A percentile compares a stretch with the other conserved stretches of the same genome.
Evolutionary conservation across 1,140 invertebrate species (phyloP).

Genomic region (Drosophila parabipectinata): DNA sequence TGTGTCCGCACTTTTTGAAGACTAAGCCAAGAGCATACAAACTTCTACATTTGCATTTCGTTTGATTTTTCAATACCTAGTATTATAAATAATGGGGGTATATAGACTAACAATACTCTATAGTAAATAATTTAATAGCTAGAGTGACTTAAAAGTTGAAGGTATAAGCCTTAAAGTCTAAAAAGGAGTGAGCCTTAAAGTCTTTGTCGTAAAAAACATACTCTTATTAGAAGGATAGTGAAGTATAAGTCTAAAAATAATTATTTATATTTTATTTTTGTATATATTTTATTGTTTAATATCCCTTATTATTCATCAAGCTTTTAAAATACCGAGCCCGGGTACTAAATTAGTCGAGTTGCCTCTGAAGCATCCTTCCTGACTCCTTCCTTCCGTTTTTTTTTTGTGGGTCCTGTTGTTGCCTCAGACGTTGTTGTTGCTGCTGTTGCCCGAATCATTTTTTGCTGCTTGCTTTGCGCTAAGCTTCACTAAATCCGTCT

Average conservation of each 20-base stretch:
- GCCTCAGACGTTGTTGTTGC: neutral
- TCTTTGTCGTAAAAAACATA: too few relatives aligned
- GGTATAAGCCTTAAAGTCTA: too few relatives aligned
- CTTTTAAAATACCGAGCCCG: neutral
- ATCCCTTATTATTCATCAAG: neutral
- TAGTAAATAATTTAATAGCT: too few relatives aligned
- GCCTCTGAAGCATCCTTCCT: slow-evolving; percentile 21
- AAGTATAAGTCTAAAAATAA: neutral
- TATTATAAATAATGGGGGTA: too few relatives aligned
- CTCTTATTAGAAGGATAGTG: too few relatives aligned
- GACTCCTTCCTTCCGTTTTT: slow-evolving; percentile 2
- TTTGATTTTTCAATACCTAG: slow-evolving; percentile 14
- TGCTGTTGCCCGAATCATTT: slow-evolving; percentile 35
- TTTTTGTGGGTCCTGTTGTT: slow-evolving; percentile 2
- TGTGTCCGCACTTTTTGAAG: slow-evolving; percentile 69
- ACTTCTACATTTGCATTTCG: slow-evolving; percentile 52
- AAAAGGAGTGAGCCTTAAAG: too few relatives aligned
- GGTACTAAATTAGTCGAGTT: slow-evolving; percentile 27
- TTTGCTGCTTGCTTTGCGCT: slow-evolving; percentile 51
- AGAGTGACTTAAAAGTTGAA: too few relatives aligned
- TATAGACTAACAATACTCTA: too few relatives aligned
- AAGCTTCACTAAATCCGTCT: slow-evolving; percentile 72
- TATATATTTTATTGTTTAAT: too few relatives aligned
- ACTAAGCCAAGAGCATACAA: slow-evolving; percentile 55
- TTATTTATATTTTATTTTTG: too few relatives aligned